Percentiles rank a stretch among this genome's conserved stretches.
phyloP scores from a whole-genome alignment of 2,113 vertebrate species.

The Dipodomys ordii region DNA sequence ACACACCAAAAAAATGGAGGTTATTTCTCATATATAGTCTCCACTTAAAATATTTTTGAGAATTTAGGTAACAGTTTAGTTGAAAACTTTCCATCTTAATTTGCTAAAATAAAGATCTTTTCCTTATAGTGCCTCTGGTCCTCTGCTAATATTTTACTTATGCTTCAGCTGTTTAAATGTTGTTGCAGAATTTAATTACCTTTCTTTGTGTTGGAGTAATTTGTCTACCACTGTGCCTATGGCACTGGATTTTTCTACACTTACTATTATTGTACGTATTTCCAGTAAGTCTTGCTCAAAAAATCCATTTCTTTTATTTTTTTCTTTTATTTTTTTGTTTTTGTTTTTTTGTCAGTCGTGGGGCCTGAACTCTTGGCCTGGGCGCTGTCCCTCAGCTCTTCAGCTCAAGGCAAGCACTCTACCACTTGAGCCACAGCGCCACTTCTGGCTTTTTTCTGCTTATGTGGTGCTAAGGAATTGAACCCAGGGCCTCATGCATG shows the following conservation, averaged over 20 bases:
- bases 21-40: neutral
- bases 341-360: too few relatives aligned
- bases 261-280: neutral
- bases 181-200: slow-evolving; percentile 34
- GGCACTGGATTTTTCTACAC: neutral
- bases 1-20: neutral
- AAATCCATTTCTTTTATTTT: neutral
- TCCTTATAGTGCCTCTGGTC: neutral
- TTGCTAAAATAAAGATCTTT: neutral
- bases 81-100: slow-evolving; percentile 8
- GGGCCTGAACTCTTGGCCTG: too few relatives aligned
- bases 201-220: neutral
- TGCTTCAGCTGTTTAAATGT: slow-evolving; percentile 30
- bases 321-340: too few relatives aligned
- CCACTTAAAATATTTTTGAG: neutral
- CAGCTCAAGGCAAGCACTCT: too few relatives aligned
- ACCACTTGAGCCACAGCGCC: too few relatives aligned
- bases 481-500: too few relatives aligned
- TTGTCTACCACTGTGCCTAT: neutral
- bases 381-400: too few relatives aligned
- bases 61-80: slow-evolving; percentile 20
- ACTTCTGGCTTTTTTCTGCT: too few relatives aligned
- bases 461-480: too few relatives aligned
- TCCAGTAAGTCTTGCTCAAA: neutral
- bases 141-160: slow-evolving; percentile 29